Evolutionary conservation across 1,140 invertebrate genomes (phyloP).

Genomic region (Drosophila bipectinata): DNA sequence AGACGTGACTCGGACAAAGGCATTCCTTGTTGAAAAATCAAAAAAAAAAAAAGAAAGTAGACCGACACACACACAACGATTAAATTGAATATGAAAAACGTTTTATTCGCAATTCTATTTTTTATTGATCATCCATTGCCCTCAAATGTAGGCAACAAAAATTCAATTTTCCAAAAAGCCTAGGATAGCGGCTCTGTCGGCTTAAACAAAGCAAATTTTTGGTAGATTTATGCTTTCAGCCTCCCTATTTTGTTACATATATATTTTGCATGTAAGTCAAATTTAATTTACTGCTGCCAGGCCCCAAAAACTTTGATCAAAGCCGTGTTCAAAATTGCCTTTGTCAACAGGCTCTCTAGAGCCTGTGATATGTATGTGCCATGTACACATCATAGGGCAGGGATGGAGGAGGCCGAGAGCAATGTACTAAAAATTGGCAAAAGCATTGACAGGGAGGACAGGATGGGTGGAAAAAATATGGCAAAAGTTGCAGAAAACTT

Average conservation of each 20-base stretch:
- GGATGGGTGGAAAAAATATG: conserved; percentile 44
- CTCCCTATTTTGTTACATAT: conserved; percentile 13
- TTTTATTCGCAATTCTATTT: conserved; percentile 30
- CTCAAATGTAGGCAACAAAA: conserved; percentile 57
- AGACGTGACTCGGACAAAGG: conserved; percentile 49
- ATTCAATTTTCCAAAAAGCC: conserved; percentile 38
- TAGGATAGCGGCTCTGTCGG: conserved; percentile 10
- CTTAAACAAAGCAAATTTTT: conserved; percentile 3
- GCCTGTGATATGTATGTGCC: conserved; percentile 1
- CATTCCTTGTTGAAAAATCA: conserved; percentile 18
- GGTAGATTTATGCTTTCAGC: conserved; percentile 22
- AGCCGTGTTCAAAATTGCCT: conserved; percentile 67
- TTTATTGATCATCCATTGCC: conserved; percentile 27
- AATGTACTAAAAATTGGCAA: conserved; percentile 69
- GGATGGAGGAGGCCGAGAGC: conserved; percentile 1
- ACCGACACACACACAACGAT: background rate
- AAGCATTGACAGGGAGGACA: conserved; percentile 10
- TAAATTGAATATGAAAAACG: conserved; percentile 35
- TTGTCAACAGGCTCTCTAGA: conserved; percentile 52
- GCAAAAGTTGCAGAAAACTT: conserved; percentile 58
- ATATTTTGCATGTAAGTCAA: conserved; percentile 52
- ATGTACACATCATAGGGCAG: background rate
- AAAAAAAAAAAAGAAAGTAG: conserved; percentile 15
- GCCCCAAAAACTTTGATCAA: conserved; percentile 67
- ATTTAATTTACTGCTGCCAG: conserved; percentile 71